A percentile compares a stretch with the other conserved stretches of the same genome.
Evolutionary conservation across 2,888 invertebrate species (phyloP).

Genomic region (Monoplex corrugatus): DNA sequence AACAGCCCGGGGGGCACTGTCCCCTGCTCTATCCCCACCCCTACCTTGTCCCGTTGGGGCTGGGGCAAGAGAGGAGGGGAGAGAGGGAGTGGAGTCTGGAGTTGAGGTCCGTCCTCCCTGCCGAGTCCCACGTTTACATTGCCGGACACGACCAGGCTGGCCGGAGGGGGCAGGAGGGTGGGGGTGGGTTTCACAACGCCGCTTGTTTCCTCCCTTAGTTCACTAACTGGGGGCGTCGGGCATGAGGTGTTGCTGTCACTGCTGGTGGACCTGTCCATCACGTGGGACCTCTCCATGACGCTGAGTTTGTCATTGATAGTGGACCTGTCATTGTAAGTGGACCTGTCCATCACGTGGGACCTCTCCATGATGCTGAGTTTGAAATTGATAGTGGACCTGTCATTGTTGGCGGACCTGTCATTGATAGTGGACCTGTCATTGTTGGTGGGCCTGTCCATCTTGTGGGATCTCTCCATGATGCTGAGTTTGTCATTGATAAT

Average conservation of each 20-base stretch:
- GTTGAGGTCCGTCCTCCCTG: background rate
- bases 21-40: background rate
- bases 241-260: background rate
- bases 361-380: too few species aligned
- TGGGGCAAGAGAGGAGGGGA: too few species aligned
- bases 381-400: background rate
- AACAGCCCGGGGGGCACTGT: constrained; percentile 24
- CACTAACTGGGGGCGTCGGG: background rate
- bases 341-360: background rate
- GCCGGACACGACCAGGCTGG: background rate
- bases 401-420: constrained; percentile 28
- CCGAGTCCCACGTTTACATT: too few species aligned
- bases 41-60: background rate
- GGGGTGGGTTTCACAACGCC: background rate
- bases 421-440: constrained; percentile 39
- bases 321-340: background rate
- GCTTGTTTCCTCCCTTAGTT: background rate
- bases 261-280: constrained; percentile 33
- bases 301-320: too few species aligned
- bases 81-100: background rate
- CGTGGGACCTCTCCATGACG: too few species aligned
- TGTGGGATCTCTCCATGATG: constrained; percentile 12
- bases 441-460: too few species aligned
- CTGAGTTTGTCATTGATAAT: too few species aligned
- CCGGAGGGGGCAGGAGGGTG: background rate